Evolutionary conservation across 2,113 vertebrate species (phyloP).

Genomic region (Orcinus orca): DNA sequence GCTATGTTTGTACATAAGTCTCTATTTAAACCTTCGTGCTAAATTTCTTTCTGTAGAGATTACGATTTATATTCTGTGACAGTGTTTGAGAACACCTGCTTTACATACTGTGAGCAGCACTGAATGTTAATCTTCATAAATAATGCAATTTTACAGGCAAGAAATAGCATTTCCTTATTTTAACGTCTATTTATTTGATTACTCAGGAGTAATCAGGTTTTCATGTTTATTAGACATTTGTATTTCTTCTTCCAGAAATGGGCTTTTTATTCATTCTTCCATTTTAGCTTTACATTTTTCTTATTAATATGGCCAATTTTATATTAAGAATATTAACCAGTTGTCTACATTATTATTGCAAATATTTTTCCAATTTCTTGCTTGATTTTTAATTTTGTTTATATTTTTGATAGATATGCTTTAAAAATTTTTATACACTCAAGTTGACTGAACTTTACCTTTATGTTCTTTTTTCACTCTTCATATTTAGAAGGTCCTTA

Average conservation of each 20-base stretch:
- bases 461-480: background rate
- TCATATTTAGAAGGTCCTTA: background rate
- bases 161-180: background rate
- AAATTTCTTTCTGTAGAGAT: background rate
- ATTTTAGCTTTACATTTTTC: background rate
- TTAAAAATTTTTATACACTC: background rate
- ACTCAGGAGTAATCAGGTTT: background rate
- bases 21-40: background rate
- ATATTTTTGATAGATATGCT: background rate
- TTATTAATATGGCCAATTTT: slow-evolving; percentile 8
- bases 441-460: background rate
- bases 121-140: slow-evolving; percentile 31
- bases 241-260: background rate
- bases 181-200: slow-evolving; percentile 21
- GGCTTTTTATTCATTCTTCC: background rate
- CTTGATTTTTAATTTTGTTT: slow-evolving; percentile 22
- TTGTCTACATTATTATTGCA: background rate
- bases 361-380: background rate
- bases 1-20: background rate
- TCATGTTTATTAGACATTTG: slow-evolving; percentile 17
- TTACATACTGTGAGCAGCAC: background rate
- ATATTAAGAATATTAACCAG: slow-evolving; percentile 22
- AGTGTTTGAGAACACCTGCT: background rate
- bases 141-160: slow-evolving; percentile 15
- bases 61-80: slow-evolving; percentile 2